Evolutionary conservation across 2,113 vertebrate genomes (phyloP).

Genomic region (Rhinolophus sinicus): DNA sequence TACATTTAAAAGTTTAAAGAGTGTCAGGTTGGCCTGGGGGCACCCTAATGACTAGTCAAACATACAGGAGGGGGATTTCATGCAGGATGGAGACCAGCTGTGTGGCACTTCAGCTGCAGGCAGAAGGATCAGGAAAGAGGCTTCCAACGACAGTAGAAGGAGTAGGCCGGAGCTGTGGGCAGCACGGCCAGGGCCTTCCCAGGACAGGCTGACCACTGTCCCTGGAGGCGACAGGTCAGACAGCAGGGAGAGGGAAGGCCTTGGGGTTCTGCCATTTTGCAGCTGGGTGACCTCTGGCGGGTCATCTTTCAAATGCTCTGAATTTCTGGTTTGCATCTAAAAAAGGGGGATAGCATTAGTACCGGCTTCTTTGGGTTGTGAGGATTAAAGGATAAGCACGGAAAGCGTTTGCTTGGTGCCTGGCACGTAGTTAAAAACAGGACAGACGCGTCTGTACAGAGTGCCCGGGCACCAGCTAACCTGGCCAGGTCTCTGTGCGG

Average conservation of each 20-base stretch:
- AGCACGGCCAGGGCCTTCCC: neutral
- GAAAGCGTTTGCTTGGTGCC: neutral
- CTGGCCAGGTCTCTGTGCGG: neutral
- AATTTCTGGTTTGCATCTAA: neutral
- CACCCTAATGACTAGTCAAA: no score
- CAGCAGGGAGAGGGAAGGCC: rapidly evolving
- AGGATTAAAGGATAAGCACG: neutral
- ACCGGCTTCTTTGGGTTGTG: neutral
- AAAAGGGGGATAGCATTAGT: neutral
- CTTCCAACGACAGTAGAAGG: neutral
- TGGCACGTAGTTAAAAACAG: neutral
- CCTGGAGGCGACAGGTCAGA: neutral
- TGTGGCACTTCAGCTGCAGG: neutral
- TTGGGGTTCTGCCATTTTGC: neutral
- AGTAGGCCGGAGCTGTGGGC: neutral
- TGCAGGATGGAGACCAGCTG: neutral
- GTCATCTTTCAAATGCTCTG: neutral
- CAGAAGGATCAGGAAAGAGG: neutral
- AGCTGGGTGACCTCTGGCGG: neutral
- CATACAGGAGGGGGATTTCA: neutral
- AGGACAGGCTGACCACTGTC: neutral
- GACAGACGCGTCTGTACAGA: neutral
- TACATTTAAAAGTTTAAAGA: neutral
- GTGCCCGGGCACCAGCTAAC: neutral
- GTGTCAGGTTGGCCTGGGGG: neutral